These are phyloP conservation scores for Falco cherrug DNA, from an alignment of 2,797 vertebrate genomes.

Conservation along the genomic window DNA sequence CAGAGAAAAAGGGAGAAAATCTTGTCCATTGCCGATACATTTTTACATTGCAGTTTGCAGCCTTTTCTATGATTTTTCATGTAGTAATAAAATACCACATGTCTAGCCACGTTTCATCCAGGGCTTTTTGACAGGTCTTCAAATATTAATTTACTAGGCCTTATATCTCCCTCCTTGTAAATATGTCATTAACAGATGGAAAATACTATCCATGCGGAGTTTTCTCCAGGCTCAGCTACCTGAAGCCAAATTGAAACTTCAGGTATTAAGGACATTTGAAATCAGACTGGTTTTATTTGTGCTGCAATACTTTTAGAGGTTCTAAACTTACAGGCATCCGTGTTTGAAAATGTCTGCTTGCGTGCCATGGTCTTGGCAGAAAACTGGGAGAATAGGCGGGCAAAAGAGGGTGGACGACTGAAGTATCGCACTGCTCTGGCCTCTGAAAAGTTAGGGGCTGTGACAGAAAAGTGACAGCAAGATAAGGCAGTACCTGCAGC, in stretches of 20 bases:
- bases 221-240: background rate
- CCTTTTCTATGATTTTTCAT: background rate
- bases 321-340: background rate
- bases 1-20: background rate
- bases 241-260: background rate
- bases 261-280: background rate
- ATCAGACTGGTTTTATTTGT: background rate
- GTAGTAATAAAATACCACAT: background rate
- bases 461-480: background rate
- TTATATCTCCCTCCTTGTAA: background rate
- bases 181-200: background rate
- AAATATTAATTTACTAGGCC: background rate
- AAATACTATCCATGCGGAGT: background rate
- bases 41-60: background rate
- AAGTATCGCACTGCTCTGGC: background rate
- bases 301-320: background rate
- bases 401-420: background rate
- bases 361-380: background rate
- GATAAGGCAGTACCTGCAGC: background rate
- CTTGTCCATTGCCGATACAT: background rate
- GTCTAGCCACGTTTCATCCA: background rate
- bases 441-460: background rate
- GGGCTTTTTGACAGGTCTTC: background rate
- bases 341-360: background rate
- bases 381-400: background rate